Conservation (phyloP, 2,797 vertebrate species). For the Potorous gilbertii region DNA sequence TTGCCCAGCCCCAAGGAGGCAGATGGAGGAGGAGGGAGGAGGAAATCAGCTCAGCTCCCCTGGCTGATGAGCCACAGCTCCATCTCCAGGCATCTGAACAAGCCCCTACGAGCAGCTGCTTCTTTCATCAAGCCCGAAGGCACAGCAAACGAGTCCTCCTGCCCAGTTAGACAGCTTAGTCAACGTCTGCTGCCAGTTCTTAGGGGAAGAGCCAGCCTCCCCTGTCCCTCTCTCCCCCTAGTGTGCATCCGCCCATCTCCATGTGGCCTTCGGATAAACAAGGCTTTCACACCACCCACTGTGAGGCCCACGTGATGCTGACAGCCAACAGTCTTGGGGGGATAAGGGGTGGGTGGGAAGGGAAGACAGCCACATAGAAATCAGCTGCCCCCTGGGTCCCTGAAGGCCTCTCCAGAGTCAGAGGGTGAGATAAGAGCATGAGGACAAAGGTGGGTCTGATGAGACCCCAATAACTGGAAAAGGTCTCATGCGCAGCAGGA, state of each 20-base stretch:
- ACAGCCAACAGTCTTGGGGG: conserved; percentile 67
- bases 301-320: conserved; percentile 84
- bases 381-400: conserved; percentile 48
- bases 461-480: background rate
- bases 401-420: background rate
- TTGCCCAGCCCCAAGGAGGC: conserved; percentile 66
- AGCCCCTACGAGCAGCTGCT: conserved; percentile 91
- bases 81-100: conserved; percentile 87
- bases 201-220: conserved; percentile 85
- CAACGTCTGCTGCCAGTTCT: conserved; percentile 87
- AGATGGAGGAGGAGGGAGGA: conserved; percentile 69
- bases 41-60: conserved; percentile 63
- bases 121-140: conserved; percentile 91
- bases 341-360: background rate
- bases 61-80: conserved; percentile 77
- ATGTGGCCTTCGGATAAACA: conserved; percentile 86
- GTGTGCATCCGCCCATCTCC: conserved; percentile 88
- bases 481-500: background rate
- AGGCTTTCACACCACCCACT: conserved; percentile 81
- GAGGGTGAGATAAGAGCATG: background rate
- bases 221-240: conserved; percentile 86
- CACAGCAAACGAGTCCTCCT: conserved; percentile 88
- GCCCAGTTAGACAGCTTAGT: conserved; percentile 89
- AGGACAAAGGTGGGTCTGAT: background rate
- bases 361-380: background rate